Evolutionary conservation across 2,113 vertebrate species (phyloP), one percentile per base, ranked within the genome.

Genomic region (Abramis brama): DNA sequence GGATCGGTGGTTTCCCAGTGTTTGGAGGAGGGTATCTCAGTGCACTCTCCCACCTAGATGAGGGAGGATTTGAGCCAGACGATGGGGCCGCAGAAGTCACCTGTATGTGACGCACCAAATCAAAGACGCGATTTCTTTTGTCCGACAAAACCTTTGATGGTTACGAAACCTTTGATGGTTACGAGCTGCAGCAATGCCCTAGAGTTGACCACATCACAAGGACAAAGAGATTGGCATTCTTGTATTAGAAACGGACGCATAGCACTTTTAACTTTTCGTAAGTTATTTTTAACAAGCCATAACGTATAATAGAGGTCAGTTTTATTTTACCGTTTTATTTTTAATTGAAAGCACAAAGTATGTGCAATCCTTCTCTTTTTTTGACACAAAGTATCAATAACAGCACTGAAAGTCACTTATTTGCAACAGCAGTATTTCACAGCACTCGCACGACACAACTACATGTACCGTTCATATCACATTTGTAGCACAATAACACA

Each of bases 31-130:
- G 93, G 2, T 96, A 96, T 76, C 89, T 93, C 87, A 93, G 95
- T 55, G 91, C 94, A 77, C 89, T 98, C 30, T 95, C 95, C 59
- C 97, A 98, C 83, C 90, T 98, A 84, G 98, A 99, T 36, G 97
- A 99, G 3, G 96, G 95, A 23, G 96, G 96, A 70, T 95, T 97
- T 21, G 98, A 99, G 82, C 97, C 97, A 87, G 97, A 99, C 15
- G 98, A 99, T 23, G 97, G 96, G 36, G 96, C 95, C n/a, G 96
- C 96, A 5, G 96, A 99, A 91, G 97, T 99, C 91, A 99, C 98
- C 0, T 99, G 97, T 71, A 98, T 99, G 94, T 99, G 90, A 97
- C 85, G 12, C 17, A 25, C 10, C 43, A 43, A 36, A 52, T 36
- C 27, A 17, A 66, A 62, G 47, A 71, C 2, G 39, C 17, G n/a